These are phyloP conservation scores for Calosoma granatense DNA, from an alignment of 1,140 invertebrate species.

Conservation along the genomic window DNA sequence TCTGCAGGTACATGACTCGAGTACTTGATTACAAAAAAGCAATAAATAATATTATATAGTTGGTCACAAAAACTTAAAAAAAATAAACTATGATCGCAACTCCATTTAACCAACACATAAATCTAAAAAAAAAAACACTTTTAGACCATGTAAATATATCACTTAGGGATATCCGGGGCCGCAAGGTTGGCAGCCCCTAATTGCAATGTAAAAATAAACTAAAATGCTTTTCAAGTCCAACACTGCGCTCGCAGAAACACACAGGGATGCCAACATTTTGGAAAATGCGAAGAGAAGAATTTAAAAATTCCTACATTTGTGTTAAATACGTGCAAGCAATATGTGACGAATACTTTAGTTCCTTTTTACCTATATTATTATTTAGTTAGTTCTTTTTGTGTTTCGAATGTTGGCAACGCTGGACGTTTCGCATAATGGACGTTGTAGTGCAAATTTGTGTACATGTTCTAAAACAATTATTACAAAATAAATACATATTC, in stretches of 20 bases:
- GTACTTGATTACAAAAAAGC: not conserved
- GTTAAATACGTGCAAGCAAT: not conserved
- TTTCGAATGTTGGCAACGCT: not conserved
- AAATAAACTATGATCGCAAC: no score
- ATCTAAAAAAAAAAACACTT: not conserved
- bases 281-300: no score
- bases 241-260: not conserved
- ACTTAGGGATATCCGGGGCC: not conserved
- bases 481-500: slow-evolving; percentile 7
- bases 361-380: not conserved
- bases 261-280: not conserved
- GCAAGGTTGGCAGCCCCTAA: not conserved
- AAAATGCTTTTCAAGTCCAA: not conserved
- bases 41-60: not conserved
- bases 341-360: no score
- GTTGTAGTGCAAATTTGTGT: slow-evolving; percentile 8
- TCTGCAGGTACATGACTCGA: no score
- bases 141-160: slow-evolving; percentile 1
- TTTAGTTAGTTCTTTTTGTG: not conserved
- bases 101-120: not conserved
- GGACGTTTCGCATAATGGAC: not conserved
- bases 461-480: slow-evolving; percentile 1
- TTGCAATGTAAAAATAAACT: slow-evolving; percentile 1
- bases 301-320: no score
- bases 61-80: not conserved